Conservation (phyloP, 1,140 invertebrate species). For the Orchestia grillus region DNA sequence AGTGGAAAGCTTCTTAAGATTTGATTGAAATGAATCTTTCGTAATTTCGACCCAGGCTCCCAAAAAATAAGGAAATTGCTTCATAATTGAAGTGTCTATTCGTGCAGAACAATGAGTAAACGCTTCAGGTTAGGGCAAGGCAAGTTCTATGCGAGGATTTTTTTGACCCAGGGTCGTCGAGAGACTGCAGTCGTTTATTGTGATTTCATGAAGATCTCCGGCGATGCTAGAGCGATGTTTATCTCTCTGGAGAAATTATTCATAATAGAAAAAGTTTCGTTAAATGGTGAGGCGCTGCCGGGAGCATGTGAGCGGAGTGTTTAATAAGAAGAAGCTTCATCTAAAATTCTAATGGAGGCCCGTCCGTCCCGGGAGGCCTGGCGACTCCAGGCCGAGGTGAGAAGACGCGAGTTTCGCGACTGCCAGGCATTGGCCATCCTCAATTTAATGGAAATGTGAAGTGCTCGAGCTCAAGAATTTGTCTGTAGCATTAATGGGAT, state of each 20-base stretch:
- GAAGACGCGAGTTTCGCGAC: neutral
- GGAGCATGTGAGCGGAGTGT: neutral
- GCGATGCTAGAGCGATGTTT: neutral
- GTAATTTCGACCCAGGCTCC: too few species aligned
- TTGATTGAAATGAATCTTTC: too few species aligned
- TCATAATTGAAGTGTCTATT: too few species aligned
- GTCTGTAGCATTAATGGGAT: conserved; percentile 48
- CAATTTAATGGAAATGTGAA: conserved; percentile 53
- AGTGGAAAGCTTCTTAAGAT: too few species aligned
- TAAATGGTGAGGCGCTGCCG: neutral
- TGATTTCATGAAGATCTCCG: neutral
- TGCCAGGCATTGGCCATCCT: neutral
- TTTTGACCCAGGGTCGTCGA: neutral
- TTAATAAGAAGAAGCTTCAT: conserved; percentile 34
- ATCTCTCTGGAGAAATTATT: neutral
- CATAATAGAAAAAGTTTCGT: neutral
- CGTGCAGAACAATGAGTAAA: too few species aligned
- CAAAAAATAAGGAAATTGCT: too few species aligned
- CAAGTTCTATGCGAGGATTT: too few species aligned
- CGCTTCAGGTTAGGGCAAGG: too few species aligned
- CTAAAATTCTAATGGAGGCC: conserved; percentile 14
- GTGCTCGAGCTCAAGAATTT: neutral
- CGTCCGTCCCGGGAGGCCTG: neutral
- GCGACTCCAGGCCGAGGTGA: neutral
- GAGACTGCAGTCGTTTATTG: neutral